Conservation (phyloP, 2,797 vertebrate genomes). For the Nyctibius grandis region DNA sequence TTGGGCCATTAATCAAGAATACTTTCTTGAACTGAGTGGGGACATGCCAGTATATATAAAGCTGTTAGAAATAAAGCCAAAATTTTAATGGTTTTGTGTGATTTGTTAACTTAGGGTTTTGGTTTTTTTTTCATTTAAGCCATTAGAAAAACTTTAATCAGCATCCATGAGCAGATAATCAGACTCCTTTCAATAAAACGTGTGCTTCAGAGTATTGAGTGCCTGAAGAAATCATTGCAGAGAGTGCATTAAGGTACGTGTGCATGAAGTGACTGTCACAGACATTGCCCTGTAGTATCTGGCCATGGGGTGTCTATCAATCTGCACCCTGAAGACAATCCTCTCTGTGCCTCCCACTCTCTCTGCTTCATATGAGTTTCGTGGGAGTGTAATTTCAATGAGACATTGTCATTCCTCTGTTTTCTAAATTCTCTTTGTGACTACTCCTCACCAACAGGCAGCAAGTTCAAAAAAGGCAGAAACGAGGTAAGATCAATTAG, state of each 20-base stretch:
- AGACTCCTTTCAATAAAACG: neutral
- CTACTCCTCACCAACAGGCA: neutral
- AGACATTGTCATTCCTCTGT: neutral
- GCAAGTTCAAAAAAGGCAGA: neutral
- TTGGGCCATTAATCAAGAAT: neutral
- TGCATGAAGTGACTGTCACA: neutral
- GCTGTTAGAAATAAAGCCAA: neutral
- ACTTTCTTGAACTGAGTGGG: neutral
- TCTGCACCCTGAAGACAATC: neutral
- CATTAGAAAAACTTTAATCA: neutral
- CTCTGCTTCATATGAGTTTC: neutral
- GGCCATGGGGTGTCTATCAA: slow-evolving; percentile 13
- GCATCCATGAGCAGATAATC: neutral
- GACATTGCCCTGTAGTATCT: neutral
- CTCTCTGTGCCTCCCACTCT: neutral
- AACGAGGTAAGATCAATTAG: neutral
- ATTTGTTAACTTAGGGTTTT: neutral
- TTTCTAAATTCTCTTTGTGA: neutral
- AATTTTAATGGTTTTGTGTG: neutral
- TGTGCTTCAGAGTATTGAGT: neutral
- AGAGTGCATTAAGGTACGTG: neutral
- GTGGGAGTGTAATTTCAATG: slow-evolving; percentile 20
- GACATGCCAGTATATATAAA: neutral
- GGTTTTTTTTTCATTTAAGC: neutral
- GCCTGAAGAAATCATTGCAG: neutral